Evolutionary conservation across 2,797 vertebrate species (phyloP).

Genomic region (Oreonectes daqikongensis): DNA sequence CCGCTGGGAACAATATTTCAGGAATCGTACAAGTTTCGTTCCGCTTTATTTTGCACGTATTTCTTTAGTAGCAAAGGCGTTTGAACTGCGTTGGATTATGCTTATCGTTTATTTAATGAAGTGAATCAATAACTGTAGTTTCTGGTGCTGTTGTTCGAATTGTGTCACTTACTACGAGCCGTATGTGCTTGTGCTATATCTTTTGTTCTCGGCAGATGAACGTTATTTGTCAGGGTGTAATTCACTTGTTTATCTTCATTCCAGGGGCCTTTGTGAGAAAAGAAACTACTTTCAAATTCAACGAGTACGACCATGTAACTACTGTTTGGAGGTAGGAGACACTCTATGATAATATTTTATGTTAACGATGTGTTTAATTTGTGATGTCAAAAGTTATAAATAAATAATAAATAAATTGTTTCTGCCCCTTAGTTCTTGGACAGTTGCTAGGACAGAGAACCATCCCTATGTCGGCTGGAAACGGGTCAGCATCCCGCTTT

Average conservation of each 20-base stretch:
- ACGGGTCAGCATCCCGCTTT: slow-evolving; percentile 61
- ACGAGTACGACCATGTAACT: slow-evolving; percentile 9
- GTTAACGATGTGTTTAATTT: no score
- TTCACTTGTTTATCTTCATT: slow-evolving; percentile 3
- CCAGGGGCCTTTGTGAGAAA: background rate
- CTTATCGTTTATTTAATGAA: background rate
- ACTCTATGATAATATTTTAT: no score
- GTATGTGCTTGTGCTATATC: background rate
- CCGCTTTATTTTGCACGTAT: background rate
- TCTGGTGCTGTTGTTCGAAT: background rate
- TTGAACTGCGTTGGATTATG: background rate
- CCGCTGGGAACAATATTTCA: background rate
- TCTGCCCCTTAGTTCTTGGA: slow-evolving; percentile 7
- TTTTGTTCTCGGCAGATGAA: background rate
- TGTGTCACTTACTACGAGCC: background rate
- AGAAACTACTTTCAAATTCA: slow-evolving; percentile 1
- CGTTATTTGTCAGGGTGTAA: background rate
- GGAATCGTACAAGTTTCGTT: background rate
- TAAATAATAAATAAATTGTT: background rate
- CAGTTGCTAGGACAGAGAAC: slow-evolving; percentile 22
- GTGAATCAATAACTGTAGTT: background rate
- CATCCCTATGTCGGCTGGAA: slow-evolving; percentile 67
- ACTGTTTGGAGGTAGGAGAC: background rate
- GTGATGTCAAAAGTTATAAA: no score
- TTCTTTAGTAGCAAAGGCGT: background rate